phyloP scores from a whole-genome alignment of 1,140 invertebrate species.

The Caenorhabditis latens region DNA sequence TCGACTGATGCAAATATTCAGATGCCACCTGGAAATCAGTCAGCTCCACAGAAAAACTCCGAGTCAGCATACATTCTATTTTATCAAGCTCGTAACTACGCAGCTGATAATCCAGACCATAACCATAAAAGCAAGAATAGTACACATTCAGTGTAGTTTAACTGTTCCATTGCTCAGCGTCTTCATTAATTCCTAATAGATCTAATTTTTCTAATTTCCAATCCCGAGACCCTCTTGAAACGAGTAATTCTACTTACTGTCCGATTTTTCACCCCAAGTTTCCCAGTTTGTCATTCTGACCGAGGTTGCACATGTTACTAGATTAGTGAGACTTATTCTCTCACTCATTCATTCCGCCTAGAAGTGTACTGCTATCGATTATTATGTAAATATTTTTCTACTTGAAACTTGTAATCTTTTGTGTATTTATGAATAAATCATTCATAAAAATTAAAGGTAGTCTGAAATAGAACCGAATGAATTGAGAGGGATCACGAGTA shows the following conservation, averaged over 20 bases:
- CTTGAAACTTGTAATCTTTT: slow-evolving; percentile 23
- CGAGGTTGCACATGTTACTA: not conserved
- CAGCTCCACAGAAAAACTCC: slow-evolving; percentile 88
- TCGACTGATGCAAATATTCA: slow-evolving; percentile 79
- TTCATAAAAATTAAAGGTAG: not conserved
- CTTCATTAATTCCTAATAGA: slow-evolving; percentile 12
- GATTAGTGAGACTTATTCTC: not conserved
- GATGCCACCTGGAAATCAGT: slow-evolving; percentile 40
- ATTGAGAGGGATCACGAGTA: not conserved
- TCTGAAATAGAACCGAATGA: not conserved
- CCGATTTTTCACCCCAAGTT: not conserved
- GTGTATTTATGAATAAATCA: slow-evolving; percentile 33
- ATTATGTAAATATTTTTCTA: slow-evolving; percentile 39
- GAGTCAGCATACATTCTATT: slow-evolving; percentile 99
- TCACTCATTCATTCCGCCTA: not conserved
- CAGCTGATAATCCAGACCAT: slow-evolving; percentile 21
- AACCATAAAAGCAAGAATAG: slow-evolving; percentile 8
- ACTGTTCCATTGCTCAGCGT: slow-evolving; percentile 1
- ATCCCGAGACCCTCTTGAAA: slow-evolving; percentile 29
- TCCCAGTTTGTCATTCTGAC: not conserved
- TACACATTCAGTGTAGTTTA: not conserved
- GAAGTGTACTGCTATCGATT: not conserved
- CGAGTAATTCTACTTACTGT: slow-evolving; percentile 32
- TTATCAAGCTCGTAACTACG: slow-evolving; percentile 86
- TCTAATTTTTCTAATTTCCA: not conserved